phyloP scores from a whole-genome alignment of 2,113 vertebrate genomes.

The Chaetorhynchus papuensis region DNA sequence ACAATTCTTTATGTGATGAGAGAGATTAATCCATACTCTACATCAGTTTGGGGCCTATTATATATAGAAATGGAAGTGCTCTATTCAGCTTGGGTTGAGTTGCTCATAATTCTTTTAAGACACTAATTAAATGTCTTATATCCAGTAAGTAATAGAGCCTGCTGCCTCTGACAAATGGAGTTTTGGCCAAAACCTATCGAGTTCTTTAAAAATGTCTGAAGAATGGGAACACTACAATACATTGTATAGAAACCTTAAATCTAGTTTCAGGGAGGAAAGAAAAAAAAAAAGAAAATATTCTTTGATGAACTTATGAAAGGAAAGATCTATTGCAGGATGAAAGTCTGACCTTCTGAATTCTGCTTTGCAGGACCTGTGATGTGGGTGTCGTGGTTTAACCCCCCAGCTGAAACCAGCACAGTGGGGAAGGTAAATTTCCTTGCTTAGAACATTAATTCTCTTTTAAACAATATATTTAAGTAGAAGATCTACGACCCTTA shows the following conservation, averaged over 20 bases:
- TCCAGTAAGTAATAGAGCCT: conserved; percentile 22
- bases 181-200: conserved; percentile 11
- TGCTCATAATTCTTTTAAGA: conserved; percentile 51
- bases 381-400: not conserved
- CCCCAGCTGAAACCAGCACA: not conserved
- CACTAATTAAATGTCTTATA: conserved; percentile 55
- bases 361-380: not conserved
- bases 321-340: conserved; percentile 12
- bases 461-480: conserved; percentile 17
- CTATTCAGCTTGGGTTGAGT: conserved; percentile 31
- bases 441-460: not conserved
- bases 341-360: conserved; percentile 8
- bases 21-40: conserved; percentile 5
- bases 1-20: not conserved
- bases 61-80: conserved; percentile 8
- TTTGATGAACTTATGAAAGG: conserved; percentile 37
- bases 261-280: not conserved
- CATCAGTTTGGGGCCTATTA: not conserved
- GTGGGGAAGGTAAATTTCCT: not conserved
- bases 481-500: not conserved
- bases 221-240: conserved; percentile 5
- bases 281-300: not conserved
- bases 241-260: conserved; percentile 39
- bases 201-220: conserved; percentile 29
- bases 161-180: conserved; percentile 35